These are phyloP conservation scores for Nephila pilipes DNA, from an alignment of 1,140 invertebrate genomes.

Conservation along the genomic window DNA sequence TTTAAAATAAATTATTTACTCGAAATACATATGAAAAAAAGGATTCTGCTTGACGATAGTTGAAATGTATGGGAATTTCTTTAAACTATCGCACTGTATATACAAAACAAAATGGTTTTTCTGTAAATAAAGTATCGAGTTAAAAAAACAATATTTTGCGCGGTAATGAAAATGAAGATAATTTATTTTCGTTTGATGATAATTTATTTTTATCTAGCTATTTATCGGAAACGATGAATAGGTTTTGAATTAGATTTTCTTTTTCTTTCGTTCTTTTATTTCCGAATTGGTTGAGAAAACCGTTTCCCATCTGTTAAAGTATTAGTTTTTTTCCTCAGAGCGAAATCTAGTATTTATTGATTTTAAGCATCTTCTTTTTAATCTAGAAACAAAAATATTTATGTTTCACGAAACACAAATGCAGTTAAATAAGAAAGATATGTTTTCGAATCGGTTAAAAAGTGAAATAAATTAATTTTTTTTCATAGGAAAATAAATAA, in stretches of 20 bases:
- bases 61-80: constrained; percentile 59
- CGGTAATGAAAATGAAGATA: constrained; percentile 56
- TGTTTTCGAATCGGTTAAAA: background rate
- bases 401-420: background rate
- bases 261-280: background rate
- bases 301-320: background rate
- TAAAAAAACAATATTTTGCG: constrained; percentile 45
- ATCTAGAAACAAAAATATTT: constrained; percentile 6
- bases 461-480: background rate
- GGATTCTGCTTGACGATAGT: constrained; percentile 1
- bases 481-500: background rate
- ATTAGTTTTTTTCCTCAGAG: background rate
- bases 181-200: constrained; percentile 71
- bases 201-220: constrained; percentile 62
- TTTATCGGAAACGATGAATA: constrained; percentile 56
- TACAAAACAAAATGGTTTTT: constrained; percentile 58
- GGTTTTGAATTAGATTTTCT: constrained; percentile 28
- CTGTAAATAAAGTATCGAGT: constrained; percentile 70
- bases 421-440: background rate
- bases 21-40: constrained; percentile 34
- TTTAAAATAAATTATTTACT: constrained; percentile 73
- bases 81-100: constrained; percentile 42
- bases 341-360: constrained; percentile 7
- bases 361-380: background rate
- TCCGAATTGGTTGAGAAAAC: background rate